Conservation (phyloP, 2,113 vertebrate species). For the Crotalus viridis region DNA sequence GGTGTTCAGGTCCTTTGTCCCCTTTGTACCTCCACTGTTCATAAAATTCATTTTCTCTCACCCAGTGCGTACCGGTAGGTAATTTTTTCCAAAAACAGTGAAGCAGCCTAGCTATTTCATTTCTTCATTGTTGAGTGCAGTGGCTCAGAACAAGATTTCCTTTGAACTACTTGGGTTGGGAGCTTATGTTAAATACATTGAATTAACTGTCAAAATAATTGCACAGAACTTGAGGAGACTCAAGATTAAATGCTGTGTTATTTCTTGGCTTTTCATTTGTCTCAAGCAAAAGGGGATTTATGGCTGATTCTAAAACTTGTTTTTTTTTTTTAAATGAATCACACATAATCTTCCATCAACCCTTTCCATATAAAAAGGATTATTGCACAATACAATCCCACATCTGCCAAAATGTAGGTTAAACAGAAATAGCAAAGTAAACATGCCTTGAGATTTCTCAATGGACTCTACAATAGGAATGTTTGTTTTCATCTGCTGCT, state of each 20-base stretch:
- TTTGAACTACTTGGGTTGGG: conserved; percentile 47
- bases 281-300: conserved; percentile 58
- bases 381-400: conserved; percentile 51
- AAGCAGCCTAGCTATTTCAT: conserved; percentile 26
- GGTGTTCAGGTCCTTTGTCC: neutral
- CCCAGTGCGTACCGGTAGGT: conserved; percentile 5
- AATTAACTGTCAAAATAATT: conserved; percentile 71
- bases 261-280: conserved; percentile 56
- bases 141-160: conserved; percentile 53
- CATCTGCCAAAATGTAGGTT: conserved; percentile 56
- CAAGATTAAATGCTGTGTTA: conserved; percentile 62
- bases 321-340: conserved; percentile 67
- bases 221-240: conserved; percentile 57
- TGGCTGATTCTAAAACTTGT: conserved; percentile 56
- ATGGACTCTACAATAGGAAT: conserved; percentile 35
- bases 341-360: conserved; percentile 54
- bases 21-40: conserved; percentile 11
- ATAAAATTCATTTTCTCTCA: neutral
- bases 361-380: conserved; percentile 55
- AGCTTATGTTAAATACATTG: conserved; percentile 62
- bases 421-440: conserved; percentile 55
- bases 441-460: conserved; percentile 48
- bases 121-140: conserved; percentile 20
- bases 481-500: conserved; percentile 48
- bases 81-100: conserved; percentile 50